Conservation (phyloP, 2,888 invertebrate genomes). For the Entomobrya proxima region DNA sequence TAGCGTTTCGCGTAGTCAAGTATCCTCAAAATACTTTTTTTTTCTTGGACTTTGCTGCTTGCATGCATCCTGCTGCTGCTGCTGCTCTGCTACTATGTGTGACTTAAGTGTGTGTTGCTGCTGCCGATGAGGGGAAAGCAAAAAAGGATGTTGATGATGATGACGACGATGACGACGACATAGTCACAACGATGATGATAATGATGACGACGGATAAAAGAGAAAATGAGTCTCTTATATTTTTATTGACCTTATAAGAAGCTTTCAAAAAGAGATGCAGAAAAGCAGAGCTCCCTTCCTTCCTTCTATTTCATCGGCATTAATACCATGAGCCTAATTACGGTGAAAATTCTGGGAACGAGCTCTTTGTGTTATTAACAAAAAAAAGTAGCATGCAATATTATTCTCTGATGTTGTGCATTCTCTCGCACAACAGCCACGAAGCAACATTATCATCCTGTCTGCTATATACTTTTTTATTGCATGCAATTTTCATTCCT, state of each 20-base stretch:
- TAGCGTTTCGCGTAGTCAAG: background rate
- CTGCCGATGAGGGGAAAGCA: too few species aligned
- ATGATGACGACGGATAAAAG: conserved; percentile 14
- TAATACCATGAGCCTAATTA: background rate
- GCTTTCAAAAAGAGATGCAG: conserved; percentile 8
- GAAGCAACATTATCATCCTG: background rate
- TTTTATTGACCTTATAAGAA: conserved; percentile 27
- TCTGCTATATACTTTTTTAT: too few species aligned
- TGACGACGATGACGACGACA: too few species aligned
- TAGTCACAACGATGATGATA: too few species aligned
- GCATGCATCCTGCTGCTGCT: too few species aligned
- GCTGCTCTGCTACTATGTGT: too few species aligned
- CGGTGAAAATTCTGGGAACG: background rate
- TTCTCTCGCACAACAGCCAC: background rate
- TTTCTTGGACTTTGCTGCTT: too few species aligned
- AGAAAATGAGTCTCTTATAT: background rate
- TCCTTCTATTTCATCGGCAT: background rate
- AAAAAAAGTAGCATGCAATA: too few species aligned
- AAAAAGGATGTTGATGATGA: too few species aligned
- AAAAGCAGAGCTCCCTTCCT: too few species aligned
- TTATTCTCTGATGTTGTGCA: background rate
- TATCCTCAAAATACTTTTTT: background rate
- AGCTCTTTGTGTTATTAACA: background rate
- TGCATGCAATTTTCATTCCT: too few species aligned
- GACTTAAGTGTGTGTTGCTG: too few species aligned